Evolutionary conservation across 1,140 invertebrate species (phyloP).

Genomic region (Aphis craccivora): DNA sequence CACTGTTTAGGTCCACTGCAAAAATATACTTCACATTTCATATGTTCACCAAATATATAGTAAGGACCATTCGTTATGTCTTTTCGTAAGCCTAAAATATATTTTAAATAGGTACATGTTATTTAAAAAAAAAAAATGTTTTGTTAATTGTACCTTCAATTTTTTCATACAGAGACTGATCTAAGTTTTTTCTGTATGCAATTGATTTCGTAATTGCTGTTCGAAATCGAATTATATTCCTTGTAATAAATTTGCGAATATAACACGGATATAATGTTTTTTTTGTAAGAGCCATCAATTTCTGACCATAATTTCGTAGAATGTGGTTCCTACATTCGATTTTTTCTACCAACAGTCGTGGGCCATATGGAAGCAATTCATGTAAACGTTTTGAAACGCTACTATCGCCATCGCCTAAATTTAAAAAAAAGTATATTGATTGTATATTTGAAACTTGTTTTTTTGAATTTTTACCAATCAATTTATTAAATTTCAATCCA

Average conservation of each 20-base stretch:
- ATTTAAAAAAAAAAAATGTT: neutral
- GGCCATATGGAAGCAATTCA: neutral
- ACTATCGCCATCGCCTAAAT: constrained; percentile 14
- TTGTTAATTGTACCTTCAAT: constrained; percentile 8
- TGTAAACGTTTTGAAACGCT: neutral
- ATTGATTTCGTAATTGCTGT: constrained; percentile 24
- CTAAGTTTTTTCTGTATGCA: no score
- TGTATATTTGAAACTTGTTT: neutral
- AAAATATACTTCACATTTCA: neutral
- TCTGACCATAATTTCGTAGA: neutral
- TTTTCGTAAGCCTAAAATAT: constrained; percentile 28
- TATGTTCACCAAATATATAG: constrained; percentile 25
- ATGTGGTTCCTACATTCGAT: neutral
- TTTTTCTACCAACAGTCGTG: constrained; percentile 8
- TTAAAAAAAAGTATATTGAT: neutral
- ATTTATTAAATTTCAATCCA: constrained; percentile 5
- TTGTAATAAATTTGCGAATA: neutral
- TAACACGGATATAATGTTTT: constrained; percentile 1
- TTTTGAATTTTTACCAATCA: neutral
- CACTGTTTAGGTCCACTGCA: neutral
- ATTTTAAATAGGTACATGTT: neutral
- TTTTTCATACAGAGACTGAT: neutral
- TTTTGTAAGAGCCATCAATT: constrained; percentile 11
- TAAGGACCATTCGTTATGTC: constrained; percentile 23
- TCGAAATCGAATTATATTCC: constrained; percentile 7